phyloP scores from a whole-genome alignment of 2,888 invertebrate genomes.

The Stratiomys singularior region DNA sequence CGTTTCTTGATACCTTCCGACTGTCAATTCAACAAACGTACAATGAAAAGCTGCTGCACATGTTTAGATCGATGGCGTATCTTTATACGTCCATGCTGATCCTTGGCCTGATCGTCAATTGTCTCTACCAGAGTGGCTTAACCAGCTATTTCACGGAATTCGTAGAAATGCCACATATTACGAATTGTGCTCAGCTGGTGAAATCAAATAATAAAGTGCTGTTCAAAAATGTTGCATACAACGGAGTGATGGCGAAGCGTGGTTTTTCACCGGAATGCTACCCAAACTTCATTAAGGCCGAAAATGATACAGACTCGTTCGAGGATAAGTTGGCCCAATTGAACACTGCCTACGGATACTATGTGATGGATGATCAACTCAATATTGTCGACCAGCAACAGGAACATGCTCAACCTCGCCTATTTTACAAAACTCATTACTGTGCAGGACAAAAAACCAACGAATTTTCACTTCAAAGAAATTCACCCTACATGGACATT shows the following conservation, averaged over 20 bases:
- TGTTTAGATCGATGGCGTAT: background rate
- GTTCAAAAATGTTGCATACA: conserved; percentile 11
- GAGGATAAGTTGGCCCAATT: conserved; percentile 1
- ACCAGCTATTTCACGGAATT: conserved; percentile 16
- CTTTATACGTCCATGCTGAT: background rate
- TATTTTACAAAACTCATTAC: background rate
- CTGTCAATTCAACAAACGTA: background rate
- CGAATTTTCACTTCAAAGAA: background rate
- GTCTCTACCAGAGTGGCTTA: conserved; percentile 14
- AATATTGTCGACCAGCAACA: background rate
- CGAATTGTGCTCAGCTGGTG: background rate
- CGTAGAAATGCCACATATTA: background rate
- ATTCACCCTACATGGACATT: background rate
- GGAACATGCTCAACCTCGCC: background rate
- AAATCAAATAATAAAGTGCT: background rate
- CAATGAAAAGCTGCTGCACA: background rate
- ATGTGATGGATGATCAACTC: background rate
- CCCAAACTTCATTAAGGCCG: background rate
- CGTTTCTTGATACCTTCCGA: background rate
- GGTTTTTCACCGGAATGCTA: background rate
- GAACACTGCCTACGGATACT: background rate
- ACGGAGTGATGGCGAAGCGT: background rate
- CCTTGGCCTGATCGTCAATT: background rate
- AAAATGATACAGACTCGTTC: background rate
- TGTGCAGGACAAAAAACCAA: background rate